phyloP scores from a whole-genome alignment of 2,797 vertebrate genomes.

The Chelon auratus region DNA sequence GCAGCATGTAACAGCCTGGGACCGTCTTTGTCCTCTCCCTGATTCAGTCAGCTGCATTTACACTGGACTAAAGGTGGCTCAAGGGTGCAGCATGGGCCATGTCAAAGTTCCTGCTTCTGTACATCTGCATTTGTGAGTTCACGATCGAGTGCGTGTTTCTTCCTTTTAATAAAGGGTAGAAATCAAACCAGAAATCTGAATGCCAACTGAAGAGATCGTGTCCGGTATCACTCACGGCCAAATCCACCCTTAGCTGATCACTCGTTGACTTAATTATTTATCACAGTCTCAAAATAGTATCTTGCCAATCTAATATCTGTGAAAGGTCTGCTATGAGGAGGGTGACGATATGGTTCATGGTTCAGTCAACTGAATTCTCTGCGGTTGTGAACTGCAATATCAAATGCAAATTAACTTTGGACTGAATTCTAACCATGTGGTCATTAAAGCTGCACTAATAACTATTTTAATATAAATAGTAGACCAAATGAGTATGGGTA shows the following conservation, averaged over 20 bases:
- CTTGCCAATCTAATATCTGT: conserved; percentile 7
- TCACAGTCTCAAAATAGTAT: background rate
- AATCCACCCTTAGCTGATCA: conserved; percentile 12
- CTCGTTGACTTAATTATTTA: conserved; percentile 33
- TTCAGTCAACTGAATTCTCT: conserved; percentile 36
- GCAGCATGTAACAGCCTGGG: conserved; percentile 43
- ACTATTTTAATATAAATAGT: background rate
- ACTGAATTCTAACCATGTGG: conserved; percentile 32
- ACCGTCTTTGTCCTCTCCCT: conserved; percentile 44
- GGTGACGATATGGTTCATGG: conserved; percentile 13
- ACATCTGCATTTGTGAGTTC: background rate
- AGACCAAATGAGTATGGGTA: background rate
- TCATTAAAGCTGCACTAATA: conserved; percentile 8
- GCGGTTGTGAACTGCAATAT: conserved; percentile 14
- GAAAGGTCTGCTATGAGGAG: conserved; percentile 20
- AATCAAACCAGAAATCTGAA: background rate
- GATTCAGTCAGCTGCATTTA: conserved; percentile 26
- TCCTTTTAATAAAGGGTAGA: background rate
- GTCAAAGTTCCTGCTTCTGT: conserved; percentile 10
- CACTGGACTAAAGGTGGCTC: conserved; percentile 22
- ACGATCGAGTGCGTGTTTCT: background rate
- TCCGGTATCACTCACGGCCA: background rate
- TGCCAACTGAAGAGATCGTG: background rate
- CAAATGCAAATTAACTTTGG: conserved; percentile 24
- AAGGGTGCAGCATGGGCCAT: conserved; percentile 22